Base-by-base conservation (phyloP, 2,797 vertebrate genomes). In the Crocidura indochinensis region DNA sequence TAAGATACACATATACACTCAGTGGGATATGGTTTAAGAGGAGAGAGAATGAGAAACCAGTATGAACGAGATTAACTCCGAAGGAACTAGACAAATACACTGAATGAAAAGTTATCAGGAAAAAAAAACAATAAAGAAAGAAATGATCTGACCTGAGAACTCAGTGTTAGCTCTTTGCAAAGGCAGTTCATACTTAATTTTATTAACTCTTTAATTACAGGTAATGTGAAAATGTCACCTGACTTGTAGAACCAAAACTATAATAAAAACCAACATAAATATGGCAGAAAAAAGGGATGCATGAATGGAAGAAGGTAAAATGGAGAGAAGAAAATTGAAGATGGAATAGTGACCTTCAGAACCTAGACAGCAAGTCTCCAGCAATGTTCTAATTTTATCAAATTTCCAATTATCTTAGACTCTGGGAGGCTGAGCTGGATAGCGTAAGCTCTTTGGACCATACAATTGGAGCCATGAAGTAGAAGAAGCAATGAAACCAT, bases 321-420 rank as follows among this genome's bases (percentile, higher is more conserved):
- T 4, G 17, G 69, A 71, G 67, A 27, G 49, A 24, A 10, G 44
- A 44, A 38, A 10, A 10, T 65, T 24, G 15, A 19, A 77, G 83
- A 8, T 7, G 9, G 38, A 69, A 24, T 64, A 6, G 11, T 2
- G 47, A 1, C 47, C n/a, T 38, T 38, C 27, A 11, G 10, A 60
- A 31, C 20, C 67, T 1, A 26, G 47, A 20, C 0, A 24, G 29
- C 10, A 47, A 60, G 22, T 2, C 24, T 15, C 26, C 44, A 78
- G 26, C n/a, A 51, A 10, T 8, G 12, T 26, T 67, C 53, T 47
- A 6, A 38, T 27, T 12, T 27, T 51, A 74, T 75, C 93, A 93
- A 95, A 69, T 85, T 82, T 85, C 92, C 93, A 96, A 47, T 64
- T 29, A 14, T 49, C 64, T 64, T 74, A 17, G 26, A 53, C 2